Evolutionary conservation across 2,113 vertebrate species (phyloP), one percentile per base, ranked within the genome.

Genomic region (Hyaena hyaena): DNA sequence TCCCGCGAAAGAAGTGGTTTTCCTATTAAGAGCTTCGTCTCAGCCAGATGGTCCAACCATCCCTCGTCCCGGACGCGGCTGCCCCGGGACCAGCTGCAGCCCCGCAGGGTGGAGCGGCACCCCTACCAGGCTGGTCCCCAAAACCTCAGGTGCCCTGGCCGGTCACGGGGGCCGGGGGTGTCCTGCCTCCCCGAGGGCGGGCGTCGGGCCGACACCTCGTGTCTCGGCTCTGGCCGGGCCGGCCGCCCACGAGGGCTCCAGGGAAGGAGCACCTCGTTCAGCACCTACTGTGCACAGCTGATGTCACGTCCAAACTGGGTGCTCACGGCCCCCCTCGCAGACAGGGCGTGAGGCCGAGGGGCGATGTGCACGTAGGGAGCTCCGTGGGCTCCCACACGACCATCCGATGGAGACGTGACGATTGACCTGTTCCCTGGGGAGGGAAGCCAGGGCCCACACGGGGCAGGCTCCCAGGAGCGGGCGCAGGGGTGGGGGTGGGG

Each of bases 1-100:
- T 86, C 96, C 96, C 97, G 98, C 85, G 2, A 19, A 98, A 98
- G 98, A 98, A 55, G 98, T 98, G 98, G 98, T 98, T 99, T 99
- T 98, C 98, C 98, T 97, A 98, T 99, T 99, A 98, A 98, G 98
- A 98, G 91, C 97, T 98, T 98, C 88, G 96, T 97, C 97, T 96
- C 68, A 10, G 12, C 96, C 91, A 98, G 97, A 99, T 99, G 74
- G 97, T 94, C 99, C 98, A 98, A 98, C 98, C 98, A 98, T 98
- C 80, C 98, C 97, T 69, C 0, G 2, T 43, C 9, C 7, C 1
- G 26, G n/a, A 15, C 26, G 35, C 89, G 45, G 81, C 91, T 93
- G 92, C 79, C 93, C 90, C 7, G 0, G 23, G 63, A 55, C 53
- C 76, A 7, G 55, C 0, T 2, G 43, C 89, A 24, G 45, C 50